Percentiles rank a stretch among this genome's conserved stretches.
phyloP scores from a whole-genome alignment of 2,113 vertebrate species.

The Telmatochromis brachygnathus region DNA sequence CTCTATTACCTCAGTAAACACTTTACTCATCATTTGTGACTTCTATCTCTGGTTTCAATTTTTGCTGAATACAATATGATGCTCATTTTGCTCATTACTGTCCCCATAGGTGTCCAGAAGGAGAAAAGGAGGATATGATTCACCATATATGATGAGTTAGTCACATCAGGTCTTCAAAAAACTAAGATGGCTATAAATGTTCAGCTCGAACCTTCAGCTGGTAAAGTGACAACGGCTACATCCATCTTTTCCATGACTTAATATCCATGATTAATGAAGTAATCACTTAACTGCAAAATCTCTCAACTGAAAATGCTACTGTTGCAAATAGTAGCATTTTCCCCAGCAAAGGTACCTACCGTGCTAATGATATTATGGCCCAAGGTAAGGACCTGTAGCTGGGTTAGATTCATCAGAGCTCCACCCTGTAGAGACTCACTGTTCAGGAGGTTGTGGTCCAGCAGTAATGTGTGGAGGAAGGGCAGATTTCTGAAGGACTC shows the following conservation, averaged over 20 bases:
- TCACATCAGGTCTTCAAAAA: not conserved
- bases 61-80: not conserved
- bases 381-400: slow-evolving; percentile 65
- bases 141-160: not conserved
- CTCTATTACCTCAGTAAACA: not conserved
- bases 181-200: not conserved
- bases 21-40: not conserved
- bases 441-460: slow-evolving; percentile 74
- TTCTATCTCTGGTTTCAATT: not conserved
- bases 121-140: not conserved
- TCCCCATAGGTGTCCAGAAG: not conserved
- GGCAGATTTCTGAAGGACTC: slow-evolving; percentile 66
- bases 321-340: not conserved
- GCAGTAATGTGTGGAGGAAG: slow-evolving; percentile 55
- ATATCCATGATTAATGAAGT: accelerated
- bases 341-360: slow-evolving; percentile 1
- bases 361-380: slow-evolving; percentile 62
- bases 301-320: not conserved
- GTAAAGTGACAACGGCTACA: not conserved
- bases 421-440: slow-evolving; percentile 58
- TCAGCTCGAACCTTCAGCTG: not conserved
- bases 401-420: slow-evolving; percentile 63
- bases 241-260: not conserved
- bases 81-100: not conserved
- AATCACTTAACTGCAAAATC: not conserved